Conservation (phyloP, 2,888 invertebrate species). For the Acanthosoma haemorrhoidale region DNA sequence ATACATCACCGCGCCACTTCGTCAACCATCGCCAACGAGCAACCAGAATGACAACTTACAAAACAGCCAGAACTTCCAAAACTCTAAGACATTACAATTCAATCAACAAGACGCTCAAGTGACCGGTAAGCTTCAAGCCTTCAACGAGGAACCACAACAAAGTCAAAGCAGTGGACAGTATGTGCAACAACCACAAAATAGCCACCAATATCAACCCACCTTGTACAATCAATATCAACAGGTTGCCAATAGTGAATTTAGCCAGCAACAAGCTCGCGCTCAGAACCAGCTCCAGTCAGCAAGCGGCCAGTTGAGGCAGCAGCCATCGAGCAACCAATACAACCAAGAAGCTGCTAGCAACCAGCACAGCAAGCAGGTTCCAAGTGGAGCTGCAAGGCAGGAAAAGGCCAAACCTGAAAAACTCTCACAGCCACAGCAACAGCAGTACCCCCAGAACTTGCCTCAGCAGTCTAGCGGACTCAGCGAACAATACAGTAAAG, state of each 20-base stretch:
- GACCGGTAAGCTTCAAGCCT: background rate
- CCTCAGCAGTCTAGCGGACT: background rate
- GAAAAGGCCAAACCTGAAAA: background rate
- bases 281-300: background rate
- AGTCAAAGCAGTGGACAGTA: background rate
- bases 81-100: conserved; percentile 3
- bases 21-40: background rate
- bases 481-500: background rate
- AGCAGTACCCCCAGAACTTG: background rate
- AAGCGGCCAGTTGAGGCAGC: background rate
- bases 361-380: background rate
- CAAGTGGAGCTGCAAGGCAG: background rate
- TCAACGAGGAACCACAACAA: background rate
- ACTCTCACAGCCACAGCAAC: background rate
- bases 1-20: conserved; percentile 31
- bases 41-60: conserved; percentile 13
- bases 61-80: conserved; percentile 12
- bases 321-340: background rate
- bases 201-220: background rate
- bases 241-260: background rate
- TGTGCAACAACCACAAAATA: background rate
- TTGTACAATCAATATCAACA: background rate
- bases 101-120: conserved; percentile 20
- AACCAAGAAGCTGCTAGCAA: conserved; percentile 12
- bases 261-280: background rate